Base-by-base conservation (phyloP, 2,797 vertebrate species). In the Chloroceryle amazona region DNA sequence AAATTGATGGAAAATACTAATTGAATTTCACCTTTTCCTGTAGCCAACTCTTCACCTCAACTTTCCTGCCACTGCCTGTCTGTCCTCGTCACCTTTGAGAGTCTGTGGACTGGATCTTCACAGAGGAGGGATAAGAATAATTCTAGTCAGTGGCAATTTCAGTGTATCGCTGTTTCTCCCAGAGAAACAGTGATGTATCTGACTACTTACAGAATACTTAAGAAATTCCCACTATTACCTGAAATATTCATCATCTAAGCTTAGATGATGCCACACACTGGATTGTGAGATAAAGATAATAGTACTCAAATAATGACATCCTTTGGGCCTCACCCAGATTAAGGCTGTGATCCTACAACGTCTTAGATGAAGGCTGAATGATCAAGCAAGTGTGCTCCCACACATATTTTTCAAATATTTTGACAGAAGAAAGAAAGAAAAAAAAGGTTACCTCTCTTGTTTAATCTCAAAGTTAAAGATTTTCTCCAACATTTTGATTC, bases 1-100 rank as follows among this genome's bases (percentile, higher is more conserved):
- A 79, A 91, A 89, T 51, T 92, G 79, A 81, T 88, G 84, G 86
- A 83, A 94, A 96, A 97, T 90, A 20, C 54, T 87, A 55, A 82
- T 67, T 91, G 42, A 84, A 87, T 74, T 87, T 82, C 26, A 58
- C 8, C 33, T 67, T 9, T 47, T 81, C 35, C 21, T 62, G 31
- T 25, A 62, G 20, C 19, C 19, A 71, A 0, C 18, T 71, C 16
- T 78, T 20, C 33, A 61, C 8, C 29, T 19, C 25, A 65, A 9
- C 28, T 41, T 70, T 67, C 15, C 16, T 57, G 7, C 16, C 10
- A 7, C 22, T 82, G 21, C 13, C 29, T 51, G 18, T 37, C 37
- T 72, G 37, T 68, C 21, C 28, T 73, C 68, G 42, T 35, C 33
- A 22, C 11, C 20, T 62, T 8, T 37, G 28, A 61, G 5, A 65